Percentiles rank a stretch among this genome's conserved stretches.
Conservation (phyloP, 2,888 invertebrate genomes). For the Volucella bombylans region DNA sequence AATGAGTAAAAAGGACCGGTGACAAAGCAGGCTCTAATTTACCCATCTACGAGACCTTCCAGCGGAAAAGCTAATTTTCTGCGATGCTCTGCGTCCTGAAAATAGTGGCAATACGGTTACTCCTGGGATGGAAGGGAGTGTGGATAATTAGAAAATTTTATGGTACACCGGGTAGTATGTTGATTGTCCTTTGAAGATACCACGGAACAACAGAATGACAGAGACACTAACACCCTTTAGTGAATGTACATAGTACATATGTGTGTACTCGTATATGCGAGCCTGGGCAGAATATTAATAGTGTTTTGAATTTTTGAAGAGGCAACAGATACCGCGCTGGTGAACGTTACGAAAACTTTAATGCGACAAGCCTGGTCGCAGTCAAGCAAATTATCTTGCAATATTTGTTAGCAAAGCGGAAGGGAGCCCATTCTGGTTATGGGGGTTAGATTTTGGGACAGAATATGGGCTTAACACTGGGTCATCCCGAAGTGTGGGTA, state of each 20-base stretch:
- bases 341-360: constrained; percentile 17
- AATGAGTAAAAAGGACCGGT: constrained; percentile 63
- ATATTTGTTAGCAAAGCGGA: constrained; percentile 20
- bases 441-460: constrained; percentile 24
- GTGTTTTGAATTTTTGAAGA: constrained; percentile 71
- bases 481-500: neutral
- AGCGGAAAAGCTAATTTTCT: constrained; percentile 68
- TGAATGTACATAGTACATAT: neutral
- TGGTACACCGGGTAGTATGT: constrained; percentile 69
- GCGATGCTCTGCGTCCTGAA: constrained; percentile 31
- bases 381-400: constrained; percentile 26
- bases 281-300: constrained; percentile 69
- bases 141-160: constrained; percentile 73
- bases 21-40: constrained; percentile 69
- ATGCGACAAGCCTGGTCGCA: constrained; percentile 35
- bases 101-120: constrained; percentile 20
- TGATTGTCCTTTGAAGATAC: constrained; percentile 72
- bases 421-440: neutral
- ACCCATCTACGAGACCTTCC: constrained; percentile 38
- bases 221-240: constrained; percentile 1
- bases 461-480: neutral
- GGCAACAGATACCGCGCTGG: constrained; percentile 20
- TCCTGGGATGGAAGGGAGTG: constrained; percentile 39
- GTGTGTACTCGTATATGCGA: constrained; percentile 43
- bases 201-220: constrained; percentile 36